These are phyloP conservation scores for Trichogramma pretiosum DNA, from an alignment of 1,140 invertebrate species.

Conservation along the genomic window DNA sequence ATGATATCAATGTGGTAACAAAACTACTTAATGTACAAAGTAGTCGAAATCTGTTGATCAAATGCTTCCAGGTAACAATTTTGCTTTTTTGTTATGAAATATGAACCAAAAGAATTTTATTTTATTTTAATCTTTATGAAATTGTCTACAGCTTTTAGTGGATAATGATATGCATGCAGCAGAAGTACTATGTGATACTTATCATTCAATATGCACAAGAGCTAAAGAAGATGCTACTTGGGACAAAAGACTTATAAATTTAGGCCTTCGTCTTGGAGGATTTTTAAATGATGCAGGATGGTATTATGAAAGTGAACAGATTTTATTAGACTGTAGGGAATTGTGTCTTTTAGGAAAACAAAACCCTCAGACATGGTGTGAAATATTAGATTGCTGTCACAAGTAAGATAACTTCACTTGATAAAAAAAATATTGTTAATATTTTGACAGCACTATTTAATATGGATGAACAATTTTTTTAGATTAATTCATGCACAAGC, in stretches of 20 bases:
- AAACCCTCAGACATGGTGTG: conserved; percentile 39
- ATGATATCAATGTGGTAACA: conserved; percentile 62
- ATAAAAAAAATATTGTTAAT: background rate
- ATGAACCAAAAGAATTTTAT: background rate
- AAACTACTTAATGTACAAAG: conserved; percentile 62
- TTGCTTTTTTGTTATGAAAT: background rate
- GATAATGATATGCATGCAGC: conserved; percentile 53
- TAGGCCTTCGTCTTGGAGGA: conserved; percentile 56
- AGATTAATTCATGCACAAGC: conserved; percentile 76
- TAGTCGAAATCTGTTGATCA: conserved; percentile 56
- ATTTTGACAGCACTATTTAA: background rate
- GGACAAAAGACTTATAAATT: conserved; percentile 41
- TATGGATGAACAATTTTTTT: conserved; percentile 23
- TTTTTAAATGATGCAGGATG: conserved; percentile 83
- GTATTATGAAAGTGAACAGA: conserved; percentile 63
- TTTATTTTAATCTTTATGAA: conserved; percentile 12
- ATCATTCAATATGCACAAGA: conserved; percentile 34
- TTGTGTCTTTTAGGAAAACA: conserved; percentile 49
- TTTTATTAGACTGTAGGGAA: conserved; percentile 56
- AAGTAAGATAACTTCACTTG: conserved; percentile 47
- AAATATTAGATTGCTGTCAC: conserved; percentile 63
- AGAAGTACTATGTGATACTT: conserved; percentile 44
- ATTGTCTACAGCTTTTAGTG: conserved; percentile 51
- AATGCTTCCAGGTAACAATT: conserved; percentile 55
- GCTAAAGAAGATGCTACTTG: conserved; percentile 20